A percentile compares a stretch with the other conserved stretches of the same genome.
Conservation (phyloP, 2,797 vertebrate species). For the Sebastes kiyomatsui region DNA sequence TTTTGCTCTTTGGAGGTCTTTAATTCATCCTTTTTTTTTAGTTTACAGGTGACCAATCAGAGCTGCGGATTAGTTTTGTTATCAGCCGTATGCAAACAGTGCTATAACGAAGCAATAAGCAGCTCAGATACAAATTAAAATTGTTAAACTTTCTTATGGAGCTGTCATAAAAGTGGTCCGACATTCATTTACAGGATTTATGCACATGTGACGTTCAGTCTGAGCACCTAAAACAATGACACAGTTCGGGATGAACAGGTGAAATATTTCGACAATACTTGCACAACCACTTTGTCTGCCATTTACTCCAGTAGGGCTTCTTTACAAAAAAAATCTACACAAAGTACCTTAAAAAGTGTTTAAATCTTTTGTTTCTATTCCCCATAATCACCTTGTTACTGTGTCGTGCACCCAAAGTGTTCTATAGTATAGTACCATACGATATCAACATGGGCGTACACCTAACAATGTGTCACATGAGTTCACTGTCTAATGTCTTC, state of each 20-base stretch:
- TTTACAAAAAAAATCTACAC: constrained; percentile 50
- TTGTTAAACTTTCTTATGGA: constrained; percentile 39
- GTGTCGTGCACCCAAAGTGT: constrained; percentile 22
- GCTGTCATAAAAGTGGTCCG: constrained; percentile 57
- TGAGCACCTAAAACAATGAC: constrained; percentile 44
- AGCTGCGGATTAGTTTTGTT: constrained; percentile 23
- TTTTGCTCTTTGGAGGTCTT: constrained; percentile 26
- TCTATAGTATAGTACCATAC: constrained; percentile 41
- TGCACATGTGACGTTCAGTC: constrained; percentile 45
- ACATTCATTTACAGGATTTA: constrained; percentile 72
- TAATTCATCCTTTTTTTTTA: constrained; percentile 1
- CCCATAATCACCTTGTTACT: neutral
- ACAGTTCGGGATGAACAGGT: constrained; percentile 34
- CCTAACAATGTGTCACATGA: constrained; percentile 55
- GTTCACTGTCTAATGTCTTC: constrained; percentile 42
- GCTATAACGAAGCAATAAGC: constrained; percentile 32
- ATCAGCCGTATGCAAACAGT: constrained; percentile 37
- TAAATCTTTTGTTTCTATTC: neutral
- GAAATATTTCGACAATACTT: constrained; percentile 39
- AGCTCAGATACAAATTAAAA: constrained; percentile 28
- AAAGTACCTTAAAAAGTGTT: constrained; percentile 37
- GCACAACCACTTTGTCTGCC: constrained; percentile 26
- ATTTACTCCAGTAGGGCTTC: constrained; percentile 12
- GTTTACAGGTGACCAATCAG: constrained; percentile 32
- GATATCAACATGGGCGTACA: constrained; percentile 47